Conservation (phyloP, 1,140 invertebrate genomes). For the Euura saliciscinereae region DNA sequence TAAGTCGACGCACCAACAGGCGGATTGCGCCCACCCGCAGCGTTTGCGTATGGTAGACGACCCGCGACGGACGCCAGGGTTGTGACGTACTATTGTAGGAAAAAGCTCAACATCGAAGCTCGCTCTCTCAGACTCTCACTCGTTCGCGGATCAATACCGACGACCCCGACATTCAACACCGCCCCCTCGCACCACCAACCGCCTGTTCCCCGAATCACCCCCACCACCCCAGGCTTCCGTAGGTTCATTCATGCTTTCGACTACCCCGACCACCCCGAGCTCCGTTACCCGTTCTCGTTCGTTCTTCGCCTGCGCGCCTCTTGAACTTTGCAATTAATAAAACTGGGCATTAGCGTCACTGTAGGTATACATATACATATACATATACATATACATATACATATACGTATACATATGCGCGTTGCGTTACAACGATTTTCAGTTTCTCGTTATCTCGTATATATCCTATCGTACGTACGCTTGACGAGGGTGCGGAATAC, state of each 20-base stretch:
- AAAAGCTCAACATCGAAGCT: conserved; percentile 52
- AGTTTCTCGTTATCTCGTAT: too few relatives aligned
- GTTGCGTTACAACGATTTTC: too few relatives aligned
- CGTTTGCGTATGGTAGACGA: too few relatives aligned
- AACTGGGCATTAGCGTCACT: neutral
- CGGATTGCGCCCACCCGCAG: too few relatives aligned
- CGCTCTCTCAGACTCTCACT: conserved; percentile 39
- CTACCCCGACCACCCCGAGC: conserved; percentile 24
- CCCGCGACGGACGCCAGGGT: neutral
- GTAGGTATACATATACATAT: neutral
- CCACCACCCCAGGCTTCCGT: conserved; percentile 34
- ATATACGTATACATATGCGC: too few relatives aligned
- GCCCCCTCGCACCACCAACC: conserved; percentile 24
- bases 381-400: too few relatives aligned
- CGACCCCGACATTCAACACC: conserved; percentile 60
- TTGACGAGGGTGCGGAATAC: too few relatives aligned
- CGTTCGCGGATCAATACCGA: conserved; percentile 56
- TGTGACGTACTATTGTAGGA: conserved; percentile 13
- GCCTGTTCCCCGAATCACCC: conserved; percentile 21
- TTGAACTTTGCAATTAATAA: conserved; percentile 12
- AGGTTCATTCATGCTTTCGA: conserved; percentile 55
- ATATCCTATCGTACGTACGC: too few relatives aligned
- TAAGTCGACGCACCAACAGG: too few relatives aligned
- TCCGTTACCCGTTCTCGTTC: conserved; percentile 19
- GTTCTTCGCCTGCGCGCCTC: conserved; percentile 12